phyloP scores from a whole-genome alignment of 2,113 vertebrate genomes.

The Romanogobio albipinnatus region DNA sequence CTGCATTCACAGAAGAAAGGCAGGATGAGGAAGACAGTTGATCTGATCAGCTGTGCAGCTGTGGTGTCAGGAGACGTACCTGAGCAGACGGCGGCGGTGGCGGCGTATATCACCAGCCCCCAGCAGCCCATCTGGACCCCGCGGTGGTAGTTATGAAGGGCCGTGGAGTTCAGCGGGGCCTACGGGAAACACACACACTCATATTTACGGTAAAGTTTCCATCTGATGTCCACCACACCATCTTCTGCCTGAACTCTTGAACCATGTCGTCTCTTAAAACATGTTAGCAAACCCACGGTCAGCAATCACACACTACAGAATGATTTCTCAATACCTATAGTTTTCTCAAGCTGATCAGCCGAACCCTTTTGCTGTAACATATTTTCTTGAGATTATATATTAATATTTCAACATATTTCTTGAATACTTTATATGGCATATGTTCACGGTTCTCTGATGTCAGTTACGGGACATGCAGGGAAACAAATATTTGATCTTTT shows the following conservation, averaged over 20 bases:
- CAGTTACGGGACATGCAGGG: too few species aligned
- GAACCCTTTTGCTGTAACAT: too few species aligned
- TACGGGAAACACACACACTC: slow-evolving; percentile 55
- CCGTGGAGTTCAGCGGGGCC: slow-evolving; percentile 86
- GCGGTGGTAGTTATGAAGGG: slow-evolving; percentile 83
- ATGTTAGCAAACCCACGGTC: background rate
- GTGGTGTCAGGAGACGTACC: slow-evolving; percentile 18
- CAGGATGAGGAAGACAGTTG: background rate
- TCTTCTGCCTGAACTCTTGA: background rate
- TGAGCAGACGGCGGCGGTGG: slow-evolving; percentile 92
- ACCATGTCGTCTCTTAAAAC: background rate
- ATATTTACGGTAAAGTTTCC: background rate
- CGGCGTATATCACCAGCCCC: slow-evolving; percentile 95
- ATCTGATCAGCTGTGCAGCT: background rate
- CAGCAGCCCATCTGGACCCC: slow-evolving; percentile 99
- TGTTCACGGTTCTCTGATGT: too few species aligned
- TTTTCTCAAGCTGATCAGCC: background rate
- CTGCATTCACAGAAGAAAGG: slow-evolving; percentile 66
- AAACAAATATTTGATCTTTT: too few species aligned
- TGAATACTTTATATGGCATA: too few species aligned
- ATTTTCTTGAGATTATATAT: too few species aligned
- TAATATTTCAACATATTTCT: too few species aligned
- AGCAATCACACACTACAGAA: background rate
- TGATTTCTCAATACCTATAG: background rate
- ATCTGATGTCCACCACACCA: background rate